Evolutionary conservation across 1,140 invertebrate species (phyloP).

Genomic region (Metaphire vulgaris): DNA sequence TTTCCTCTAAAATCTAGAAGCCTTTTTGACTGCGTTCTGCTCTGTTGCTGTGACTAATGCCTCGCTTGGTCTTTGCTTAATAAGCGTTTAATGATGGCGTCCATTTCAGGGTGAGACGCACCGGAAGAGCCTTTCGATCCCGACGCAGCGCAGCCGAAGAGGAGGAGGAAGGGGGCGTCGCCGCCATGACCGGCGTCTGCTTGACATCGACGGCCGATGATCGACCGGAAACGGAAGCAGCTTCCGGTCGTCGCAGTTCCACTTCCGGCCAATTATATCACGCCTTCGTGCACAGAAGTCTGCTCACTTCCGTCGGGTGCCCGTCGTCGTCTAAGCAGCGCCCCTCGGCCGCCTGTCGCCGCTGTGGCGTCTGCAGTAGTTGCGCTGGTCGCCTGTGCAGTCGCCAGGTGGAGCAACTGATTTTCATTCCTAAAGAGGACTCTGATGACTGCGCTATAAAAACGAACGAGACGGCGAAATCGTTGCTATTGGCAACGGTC

Average conservation of each 20-base stretch:
- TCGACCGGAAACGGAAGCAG: not conserved
- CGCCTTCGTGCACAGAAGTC: not conserved
- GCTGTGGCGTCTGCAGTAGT: not conserved
- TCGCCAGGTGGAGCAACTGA: not conserved
- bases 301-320: not conserved
- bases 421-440: not conserved
- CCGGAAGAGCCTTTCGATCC: too few relatives aligned
- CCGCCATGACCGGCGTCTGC: not conserved
- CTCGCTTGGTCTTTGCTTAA: too few relatives aligned
- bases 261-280: not conserved
- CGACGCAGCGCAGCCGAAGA: too few relatives aligned
- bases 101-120: too few relatives aligned
- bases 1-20: too few relatives aligned
- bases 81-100: too few relatives aligned
- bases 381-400: not conserved
- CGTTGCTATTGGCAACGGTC: not conserved
- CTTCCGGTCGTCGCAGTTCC: not conserved
- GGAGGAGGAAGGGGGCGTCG: too few relatives aligned
- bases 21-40: too few relatives aligned
- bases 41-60: too few relatives aligned
- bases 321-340: not conserved
- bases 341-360: too few relatives aligned
- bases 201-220: not conserved
- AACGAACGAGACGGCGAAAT: not conserved
- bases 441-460: not conserved